Conservation (phyloP, 2,888 invertebrate species). For the Lepidochitona cinerea region DNA sequence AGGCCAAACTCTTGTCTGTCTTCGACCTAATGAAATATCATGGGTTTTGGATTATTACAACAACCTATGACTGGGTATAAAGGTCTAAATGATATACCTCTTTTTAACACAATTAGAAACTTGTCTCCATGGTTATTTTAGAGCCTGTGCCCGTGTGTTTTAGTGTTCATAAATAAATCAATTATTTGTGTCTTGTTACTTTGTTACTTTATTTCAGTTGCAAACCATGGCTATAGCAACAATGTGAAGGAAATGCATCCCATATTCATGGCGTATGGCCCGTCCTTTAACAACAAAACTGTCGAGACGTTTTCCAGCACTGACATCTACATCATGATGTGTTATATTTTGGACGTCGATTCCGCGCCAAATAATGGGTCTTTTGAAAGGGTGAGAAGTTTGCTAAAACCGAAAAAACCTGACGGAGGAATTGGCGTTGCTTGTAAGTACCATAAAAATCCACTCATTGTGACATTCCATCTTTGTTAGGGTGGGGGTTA, state of each 20-base stretch:
- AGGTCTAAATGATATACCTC: too few relatives aligned
- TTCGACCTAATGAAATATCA: too few relatives aligned
- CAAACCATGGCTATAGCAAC: conserved; percentile 72
- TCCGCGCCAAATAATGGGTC: conserved; percentile 66
- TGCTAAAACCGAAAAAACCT: conserved; percentile 27
- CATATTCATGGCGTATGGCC: conserved; percentile 80
- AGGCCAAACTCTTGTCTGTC: too few relatives aligned
- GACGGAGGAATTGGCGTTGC: background rate
- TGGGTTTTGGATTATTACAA: too few relatives aligned
- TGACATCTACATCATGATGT: conserved; percentile 68
- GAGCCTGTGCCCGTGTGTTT: background rate
- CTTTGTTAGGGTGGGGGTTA: too few relatives aligned
- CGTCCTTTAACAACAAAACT: conserved; percentile 59
- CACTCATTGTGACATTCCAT: too few relatives aligned
- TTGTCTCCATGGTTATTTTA: background rate
- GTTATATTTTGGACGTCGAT: conserved; percentile 56
- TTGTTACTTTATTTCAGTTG: too few relatives aligned
- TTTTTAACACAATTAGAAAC: too few relatives aligned
- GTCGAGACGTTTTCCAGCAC: conserved; percentile 60
- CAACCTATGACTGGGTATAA: too few relatives aligned
- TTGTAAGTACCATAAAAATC: background rate
- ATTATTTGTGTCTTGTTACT: too few relatives aligned
- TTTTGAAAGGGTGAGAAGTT: conserved; percentile 38
- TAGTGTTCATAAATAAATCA: too few relatives aligned
- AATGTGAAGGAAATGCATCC: conserved; percentile 77